These are phyloP conservation scores for Rhagoletis zephyria DNA, from an alignment of 1,140 invertebrate genomes.

Conservation along the genomic window DNA sequence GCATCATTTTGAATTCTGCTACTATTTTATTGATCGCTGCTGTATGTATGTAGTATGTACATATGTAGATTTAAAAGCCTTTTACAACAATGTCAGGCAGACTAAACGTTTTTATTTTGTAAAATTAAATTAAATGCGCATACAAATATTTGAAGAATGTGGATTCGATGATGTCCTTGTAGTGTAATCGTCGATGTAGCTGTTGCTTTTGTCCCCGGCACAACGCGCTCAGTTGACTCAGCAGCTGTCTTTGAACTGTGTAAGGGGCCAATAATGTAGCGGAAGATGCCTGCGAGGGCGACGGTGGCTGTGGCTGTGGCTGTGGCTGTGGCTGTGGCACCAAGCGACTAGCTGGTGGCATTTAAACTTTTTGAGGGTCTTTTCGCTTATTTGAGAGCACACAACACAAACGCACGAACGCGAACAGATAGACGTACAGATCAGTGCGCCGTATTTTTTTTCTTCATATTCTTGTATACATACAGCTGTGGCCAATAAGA, in stretches of 20 bases:
- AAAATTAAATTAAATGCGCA: slow-evolving; percentile 34
- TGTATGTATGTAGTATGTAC: no score
- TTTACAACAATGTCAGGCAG: slow-evolving; percentile 1
- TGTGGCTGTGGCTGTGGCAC: no score
- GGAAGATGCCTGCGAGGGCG: not conserved
- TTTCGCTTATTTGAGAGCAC: not conserved
- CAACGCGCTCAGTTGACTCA: slow-evolving; percentile 16
- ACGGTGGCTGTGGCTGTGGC: no score
- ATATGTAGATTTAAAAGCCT: not conserved
- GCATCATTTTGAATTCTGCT: no score
- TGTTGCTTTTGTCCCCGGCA: not conserved
- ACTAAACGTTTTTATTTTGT: slow-evolving; percentile 1
- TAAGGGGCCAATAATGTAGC: not conserved
- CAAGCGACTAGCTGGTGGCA: not conserved
- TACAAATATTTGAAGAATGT: slow-evolving; percentile 31
- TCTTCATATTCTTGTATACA: no score
- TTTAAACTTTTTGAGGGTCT: slow-evolving; percentile 41
- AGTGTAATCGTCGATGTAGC: slow-evolving; percentile 10
- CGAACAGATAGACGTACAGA: not conserved
- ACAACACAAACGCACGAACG: not conserved
- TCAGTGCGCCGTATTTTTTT: not conserved
- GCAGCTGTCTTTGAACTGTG: slow-evolving; percentile 33
- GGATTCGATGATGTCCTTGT: slow-evolving; percentile 7
- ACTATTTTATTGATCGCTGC: no score
- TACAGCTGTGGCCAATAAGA: no score